Percentiles rank a stretch among this genome's conserved stretches.
phyloP scores from a whole-genome alignment of 1,140 invertebrate species.

The Dendroctonus valens region DNA sequence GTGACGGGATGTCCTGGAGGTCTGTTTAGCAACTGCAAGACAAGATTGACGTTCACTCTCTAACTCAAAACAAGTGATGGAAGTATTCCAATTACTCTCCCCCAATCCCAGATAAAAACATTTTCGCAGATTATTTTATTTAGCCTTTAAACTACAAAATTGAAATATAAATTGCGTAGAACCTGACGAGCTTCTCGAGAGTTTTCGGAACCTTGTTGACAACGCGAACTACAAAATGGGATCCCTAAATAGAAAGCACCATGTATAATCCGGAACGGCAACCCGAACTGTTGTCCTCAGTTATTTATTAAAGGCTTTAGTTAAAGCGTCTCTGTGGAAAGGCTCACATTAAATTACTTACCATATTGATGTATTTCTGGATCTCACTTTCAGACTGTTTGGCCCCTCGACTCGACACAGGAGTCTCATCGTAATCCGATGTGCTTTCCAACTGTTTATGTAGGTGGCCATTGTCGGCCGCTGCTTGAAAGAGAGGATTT shows the following conservation, averaged over 20 bases:
- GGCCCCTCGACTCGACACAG: constrained; percentile 35
- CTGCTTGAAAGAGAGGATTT: background rate
- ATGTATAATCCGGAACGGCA: no score
- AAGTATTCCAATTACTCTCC: background rate
- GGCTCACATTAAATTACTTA: constrained; percentile 15
- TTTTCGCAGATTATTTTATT: constrained; percentile 2
- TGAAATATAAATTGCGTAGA: constrained; percentile 6
- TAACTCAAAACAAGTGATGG: background rate
- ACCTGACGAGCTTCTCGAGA: constrained; percentile 8
- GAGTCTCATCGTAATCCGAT: constrained; percentile 37
- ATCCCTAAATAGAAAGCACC: constrained; percentile 13
- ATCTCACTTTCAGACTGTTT: constrained; percentile 37
- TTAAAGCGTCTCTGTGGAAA: background rate
- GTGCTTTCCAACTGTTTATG: constrained; percentile 1
- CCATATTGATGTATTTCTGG: constrained; percentile 43
- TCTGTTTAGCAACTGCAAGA: constrained; percentile 15
- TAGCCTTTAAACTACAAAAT: constrained; percentile 1
- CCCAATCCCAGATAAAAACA: background rate
- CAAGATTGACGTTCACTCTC: constrained; percentile 1
- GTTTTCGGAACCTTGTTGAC: constrained; percentile 20
- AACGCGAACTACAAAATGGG: constrained; percentile 16
- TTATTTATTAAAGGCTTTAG: no score
- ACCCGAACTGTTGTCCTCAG: no score
- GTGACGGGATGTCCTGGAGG: constrained; percentile 6
- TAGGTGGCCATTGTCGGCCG: background rate